Evolutionary conservation across 2,113 vertebrate genomes (phyloP).

Genomic region (Pardalotus punctatus): DNA sequence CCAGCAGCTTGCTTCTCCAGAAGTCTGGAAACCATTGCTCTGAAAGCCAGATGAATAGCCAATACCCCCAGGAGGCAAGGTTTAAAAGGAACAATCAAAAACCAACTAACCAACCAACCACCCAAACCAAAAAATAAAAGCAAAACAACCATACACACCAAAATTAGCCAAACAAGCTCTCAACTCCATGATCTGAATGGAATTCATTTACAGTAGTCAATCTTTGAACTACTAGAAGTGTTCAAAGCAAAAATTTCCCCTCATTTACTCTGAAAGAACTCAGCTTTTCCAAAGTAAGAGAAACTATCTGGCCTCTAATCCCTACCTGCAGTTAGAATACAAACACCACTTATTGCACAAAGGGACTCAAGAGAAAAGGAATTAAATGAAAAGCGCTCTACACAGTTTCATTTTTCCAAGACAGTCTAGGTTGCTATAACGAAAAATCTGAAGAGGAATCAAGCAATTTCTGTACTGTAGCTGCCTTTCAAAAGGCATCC

Average conservation of each 20-base stretch:
- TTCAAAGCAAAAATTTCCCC: background rate
- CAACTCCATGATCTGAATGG: background rate
- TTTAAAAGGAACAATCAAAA: background rate
- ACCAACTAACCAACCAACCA: fast-evolving
- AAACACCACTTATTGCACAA: background rate
- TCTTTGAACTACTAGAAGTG: background rate
- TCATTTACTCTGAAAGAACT: background rate
- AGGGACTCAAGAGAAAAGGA: background rate
- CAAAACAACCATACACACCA: background rate
- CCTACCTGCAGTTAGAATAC: background rate
- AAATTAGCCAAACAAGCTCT: background rate
- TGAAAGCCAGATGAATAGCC: background rate
- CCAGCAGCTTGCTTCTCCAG: background rate
- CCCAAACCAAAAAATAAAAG: background rate
- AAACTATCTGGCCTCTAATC: background rate
- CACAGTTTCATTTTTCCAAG: background rate
- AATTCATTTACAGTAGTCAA: background rate
- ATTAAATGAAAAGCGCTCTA: background rate
- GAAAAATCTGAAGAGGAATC: background rate
- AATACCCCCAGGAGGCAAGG: background rate
- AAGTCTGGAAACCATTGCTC: background rate
- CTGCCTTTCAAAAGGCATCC: background rate
- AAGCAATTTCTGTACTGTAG: background rate
- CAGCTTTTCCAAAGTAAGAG: background rate
- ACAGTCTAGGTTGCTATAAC: background rate